Evolutionary conservation across 2,888 invertebrate genomes (phyloP), one percentile per base, ranked within the genome.

Genomic region (Venustoraphidia nigricollis): DNA sequence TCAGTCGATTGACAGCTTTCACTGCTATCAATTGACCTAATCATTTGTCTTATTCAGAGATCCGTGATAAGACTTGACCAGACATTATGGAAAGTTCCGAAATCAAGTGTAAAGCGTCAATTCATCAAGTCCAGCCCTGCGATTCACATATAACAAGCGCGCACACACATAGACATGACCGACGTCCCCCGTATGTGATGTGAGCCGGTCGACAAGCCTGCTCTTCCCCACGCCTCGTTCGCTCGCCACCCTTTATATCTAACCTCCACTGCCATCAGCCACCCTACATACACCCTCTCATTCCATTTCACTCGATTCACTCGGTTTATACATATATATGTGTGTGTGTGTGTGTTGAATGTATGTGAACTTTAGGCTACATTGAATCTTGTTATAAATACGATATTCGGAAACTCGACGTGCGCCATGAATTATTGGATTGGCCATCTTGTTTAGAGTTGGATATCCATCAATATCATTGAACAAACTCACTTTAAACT

Each of bases 251-350:
- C 41, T 27, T 41, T 41, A 27, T 27, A 41, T 27, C 27, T 27
- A 41, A 41, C 14, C 27, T 17, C 27, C 41, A 41, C 9, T 17
- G 9, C 27, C 27, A 41, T n/a, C 41, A 14, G 8, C 27, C 41
- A 14, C 44, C 48, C 48, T 44, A 46, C 46, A 49, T 44, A 53
- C 50, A 52, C 52, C 51, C 54, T 50, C 53, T 53, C 52, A 52
- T 53, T 52, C 55, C 54, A 57, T 55, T 54, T 54, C 57, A 57
- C 58, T 59, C 58, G 58, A 59, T 59, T 59, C 59, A 57, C 57
- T 57, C 56, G 56, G 54, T 53, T 50, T 51, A 52, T 52, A 48
- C 9, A 14, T 14, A 40, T 40, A 9, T 17, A n/a, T n/a, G n/a
- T n/a, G n/a, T n/a, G 17, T 27, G 27, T 27, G 27, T 27, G 27